A percentile compares a stretch with the other conserved stretches of the same genome.
These are phyloP conservation scores for Asarcornis scutulata DNA, from an alignment of 2,113 vertebrate species.

Conservation along the genomic window DNA sequence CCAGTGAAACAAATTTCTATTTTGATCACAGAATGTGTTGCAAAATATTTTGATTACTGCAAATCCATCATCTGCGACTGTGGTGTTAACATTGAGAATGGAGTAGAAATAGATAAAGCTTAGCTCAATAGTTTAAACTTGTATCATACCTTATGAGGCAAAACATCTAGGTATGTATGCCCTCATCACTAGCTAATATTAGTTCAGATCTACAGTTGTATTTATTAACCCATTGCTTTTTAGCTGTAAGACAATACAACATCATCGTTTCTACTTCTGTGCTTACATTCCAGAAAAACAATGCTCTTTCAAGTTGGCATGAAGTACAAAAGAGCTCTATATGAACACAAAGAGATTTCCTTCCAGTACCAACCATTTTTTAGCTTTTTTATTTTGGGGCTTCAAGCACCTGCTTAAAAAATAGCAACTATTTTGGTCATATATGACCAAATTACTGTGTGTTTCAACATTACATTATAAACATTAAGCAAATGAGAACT, in stretches of 20 bases:
- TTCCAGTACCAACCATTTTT: neutral
- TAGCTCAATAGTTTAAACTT: conserved; percentile 64
- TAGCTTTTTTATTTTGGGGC: neutral
- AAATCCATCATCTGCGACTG: conserved; percentile 37
- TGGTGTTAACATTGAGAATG: conserved; percentile 16
- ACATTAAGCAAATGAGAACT: neutral
- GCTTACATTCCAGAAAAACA: neutral
- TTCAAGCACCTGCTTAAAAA: neutral
- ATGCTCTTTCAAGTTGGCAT: neutral
- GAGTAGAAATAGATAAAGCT: conserved; percentile 40
- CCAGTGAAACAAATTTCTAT: conserved; percentile 56
- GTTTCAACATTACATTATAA: neutral
- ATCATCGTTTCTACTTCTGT: neutral
- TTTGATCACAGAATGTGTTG: conserved; percentile 43
- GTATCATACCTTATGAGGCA: conserved; percentile 57
- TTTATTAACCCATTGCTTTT: conserved; percentile 9
- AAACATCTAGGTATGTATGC: conserved; percentile 20
- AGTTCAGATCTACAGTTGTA: neutral
- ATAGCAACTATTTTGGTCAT: neutral
- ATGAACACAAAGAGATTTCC: neutral
- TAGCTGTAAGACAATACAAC: neutral
- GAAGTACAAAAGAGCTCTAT: neutral
- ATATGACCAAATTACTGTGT: neutral
- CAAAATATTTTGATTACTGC: conserved; percentile 50
- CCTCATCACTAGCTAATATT: conserved; percentile 63